A percentile compares a stretch with the other conserved stretches of the same genome.
These are phyloP conservation scores for Plagodis dolabraria DNA, from an alignment of 2,888 invertebrate species.

Conservation along the genomic window DNA sequence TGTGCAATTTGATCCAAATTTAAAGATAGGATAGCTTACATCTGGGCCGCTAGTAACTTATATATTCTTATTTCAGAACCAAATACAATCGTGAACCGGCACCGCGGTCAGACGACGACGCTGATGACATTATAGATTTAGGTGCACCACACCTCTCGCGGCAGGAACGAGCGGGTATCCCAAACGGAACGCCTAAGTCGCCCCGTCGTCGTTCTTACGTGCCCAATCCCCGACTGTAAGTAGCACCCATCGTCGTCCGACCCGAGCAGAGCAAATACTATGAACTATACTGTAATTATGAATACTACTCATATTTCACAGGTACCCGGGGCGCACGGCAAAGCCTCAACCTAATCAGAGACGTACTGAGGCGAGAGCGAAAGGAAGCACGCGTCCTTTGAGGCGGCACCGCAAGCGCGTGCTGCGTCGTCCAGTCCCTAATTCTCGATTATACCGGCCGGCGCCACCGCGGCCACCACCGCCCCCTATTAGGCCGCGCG, in stretches of 20 bases:
- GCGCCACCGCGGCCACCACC: slow-evolving; percentile 49
- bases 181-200: neutral
- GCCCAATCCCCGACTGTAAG: neutral
- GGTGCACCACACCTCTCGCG: slow-evolving; percentile 39
- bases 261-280: too few relatives aligned
- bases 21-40: too few relatives aligned
- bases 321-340: slow-evolving; percentile 53
- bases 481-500: slow-evolving; percentile 45
- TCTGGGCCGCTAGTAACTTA: too few relatives aligned
- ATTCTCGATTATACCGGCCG: slow-evolving; percentile 68
- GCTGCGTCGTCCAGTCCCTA: slow-evolving; percentile 57
- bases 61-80: slow-evolving; percentile 5
- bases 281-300: too few relatives aligned
- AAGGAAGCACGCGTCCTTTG: slow-evolving; percentile 29
- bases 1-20: too few relatives aligned
- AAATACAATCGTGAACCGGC: neutral
- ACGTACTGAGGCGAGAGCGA: slow-evolving; percentile 13
- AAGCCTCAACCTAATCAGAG: slow-evolving; percentile 23
- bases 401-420: slow-evolving; percentile 44
- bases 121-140: slow-evolving; percentile 48
- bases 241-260: neutral
- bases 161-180: slow-evolving; percentile 48
- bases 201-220: neutral
- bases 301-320: slow-evolving; percentile 23
- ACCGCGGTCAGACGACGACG: slow-evolving; percentile 8